These are phyloP conservation scores for Ceyx cyanopectus DNA, from an alignment of 2,113 vertebrate species.

Conservation along the genomic window DNA sequence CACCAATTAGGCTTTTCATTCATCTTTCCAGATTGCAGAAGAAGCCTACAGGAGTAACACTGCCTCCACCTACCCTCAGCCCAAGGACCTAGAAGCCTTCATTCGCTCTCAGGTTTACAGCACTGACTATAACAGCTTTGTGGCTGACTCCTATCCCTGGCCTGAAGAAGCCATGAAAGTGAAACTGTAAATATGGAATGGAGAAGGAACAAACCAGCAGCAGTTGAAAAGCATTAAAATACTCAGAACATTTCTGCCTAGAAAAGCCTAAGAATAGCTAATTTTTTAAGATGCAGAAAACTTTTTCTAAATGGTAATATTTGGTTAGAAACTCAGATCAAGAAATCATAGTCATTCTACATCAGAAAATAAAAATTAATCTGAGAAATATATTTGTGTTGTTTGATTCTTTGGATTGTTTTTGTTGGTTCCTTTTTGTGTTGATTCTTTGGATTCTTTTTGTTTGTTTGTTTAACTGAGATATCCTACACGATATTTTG, in stretches of 20 bases:
- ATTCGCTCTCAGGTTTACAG: slow-evolving; percentile 86
- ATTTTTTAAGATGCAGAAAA: slow-evolving; percentile 68
- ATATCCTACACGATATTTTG: neutral
- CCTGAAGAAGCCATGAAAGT: slow-evolving; percentile 85
- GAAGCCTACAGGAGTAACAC: slow-evolving; percentile 87
- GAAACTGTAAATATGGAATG: slow-evolving; percentile 80
- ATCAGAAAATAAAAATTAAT: slow-evolving; percentile 51
- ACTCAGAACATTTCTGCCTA: neutral
- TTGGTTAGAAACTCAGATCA: slow-evolving; percentile 23
- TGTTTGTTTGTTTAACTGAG: neutral
- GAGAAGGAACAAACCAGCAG: neutral
- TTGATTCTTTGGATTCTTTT: neutral
- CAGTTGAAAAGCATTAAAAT: slow-evolving; percentile 9
- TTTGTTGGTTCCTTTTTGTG: neutral
- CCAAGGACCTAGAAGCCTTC: slow-evolving; percentile 86
- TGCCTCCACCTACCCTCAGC: slow-evolving; percentile 88
- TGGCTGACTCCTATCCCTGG: slow-evolving; percentile 89
- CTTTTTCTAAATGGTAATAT: slow-evolving; percentile 62
- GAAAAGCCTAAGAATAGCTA: slow-evolving; percentile 34
- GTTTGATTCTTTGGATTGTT: slow-evolving; percentile 21
- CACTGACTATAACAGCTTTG: slow-evolving; percentile 87
- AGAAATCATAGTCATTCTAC: neutral
- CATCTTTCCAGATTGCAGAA: slow-evolving; percentile 83
- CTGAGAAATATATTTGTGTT: neutral
- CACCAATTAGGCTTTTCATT: neutral